phyloP scores from a whole-genome alignment of 2,113 vertebrate species.

The Brachyistius frenatus region DNA sequence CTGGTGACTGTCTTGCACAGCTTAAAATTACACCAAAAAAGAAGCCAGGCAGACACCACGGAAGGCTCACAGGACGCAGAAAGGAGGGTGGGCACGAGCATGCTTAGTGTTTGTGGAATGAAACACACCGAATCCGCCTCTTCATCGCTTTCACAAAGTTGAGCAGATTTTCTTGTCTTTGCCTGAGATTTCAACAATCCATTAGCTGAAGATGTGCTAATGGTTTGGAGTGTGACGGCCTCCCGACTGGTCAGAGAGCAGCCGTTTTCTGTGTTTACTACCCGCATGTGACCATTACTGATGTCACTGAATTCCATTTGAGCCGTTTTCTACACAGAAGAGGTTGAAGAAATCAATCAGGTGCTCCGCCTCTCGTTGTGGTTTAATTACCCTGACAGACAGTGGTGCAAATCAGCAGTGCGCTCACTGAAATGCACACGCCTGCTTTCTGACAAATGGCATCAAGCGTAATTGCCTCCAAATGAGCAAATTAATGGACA shows the following conservation, averaged over 20 bases:
- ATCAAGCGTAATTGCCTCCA: slow-evolving; percentile 70
- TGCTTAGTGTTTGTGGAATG: slow-evolving; percentile 8
- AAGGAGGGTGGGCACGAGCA: not conserved
- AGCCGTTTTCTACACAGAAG: slow-evolving; percentile 51
- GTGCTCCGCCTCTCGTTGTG: slow-evolving; percentile 42
- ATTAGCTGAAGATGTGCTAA: slow-evolving; percentile 37
- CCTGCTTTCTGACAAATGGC: slow-evolving; percentile 60
- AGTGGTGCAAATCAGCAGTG: slow-evolving; percentile 59
- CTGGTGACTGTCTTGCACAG: slow-evolving; percentile 58
- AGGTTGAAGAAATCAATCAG: slow-evolving; percentile 67
- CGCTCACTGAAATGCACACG: slow-evolving; percentile 40
- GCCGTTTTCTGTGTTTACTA: slow-evolving; percentile 12
- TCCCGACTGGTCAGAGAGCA: slow-evolving; percentile 20
- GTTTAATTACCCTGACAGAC: slow-evolving; percentile 75
- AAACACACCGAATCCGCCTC: not conserved
- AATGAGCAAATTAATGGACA: slow-evolving; percentile 74
- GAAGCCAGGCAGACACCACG: slow-evolving; percentile 18
- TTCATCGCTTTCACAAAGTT: slow-evolving; percentile 5
- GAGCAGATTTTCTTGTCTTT: slow-evolving; percentile 42
- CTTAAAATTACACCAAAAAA: slow-evolving; percentile 55
- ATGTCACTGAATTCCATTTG: slow-evolving; percentile 50
- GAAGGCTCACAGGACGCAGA: slow-evolving; percentile 3
- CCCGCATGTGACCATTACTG: not conserved
- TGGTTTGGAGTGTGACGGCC: slow-evolving; percentile 26
- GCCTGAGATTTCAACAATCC: slow-evolving; percentile 37